Evolutionary conservation across 2,113 vertebrate genomes (phyloP), one percentile per base, ranked within the genome.

Genomic region (Lophotis ruficrista): DNA sequence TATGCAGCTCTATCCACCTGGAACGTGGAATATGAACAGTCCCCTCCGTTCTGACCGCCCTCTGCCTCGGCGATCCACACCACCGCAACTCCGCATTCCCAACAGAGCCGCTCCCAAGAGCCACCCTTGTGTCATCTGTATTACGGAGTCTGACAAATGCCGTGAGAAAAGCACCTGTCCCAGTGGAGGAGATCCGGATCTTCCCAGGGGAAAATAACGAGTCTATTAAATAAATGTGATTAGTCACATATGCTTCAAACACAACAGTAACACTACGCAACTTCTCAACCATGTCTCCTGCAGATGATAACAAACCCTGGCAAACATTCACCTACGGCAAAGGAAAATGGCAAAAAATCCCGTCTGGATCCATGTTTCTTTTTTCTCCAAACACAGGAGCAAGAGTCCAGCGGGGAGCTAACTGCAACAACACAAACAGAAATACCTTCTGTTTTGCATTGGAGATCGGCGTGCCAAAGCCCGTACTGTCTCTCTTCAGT

Each of bases 321-420:
- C 83, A 92, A 93, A 87, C 27, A 64, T 69, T 77, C 60, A 77
- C 47, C 76, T 47, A 66, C 4, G 2, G 35, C 30, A 88, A 76
- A 89, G 71, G 48, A 75, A 91, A 85, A 78, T 0, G 2, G 54
- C 14, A 43, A 43, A 43, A 43, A 43, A 43, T 43, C 41, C 41
- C 41, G 16, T 78, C 68, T 82, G 77, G 30, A 78, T 41, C 58
- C 18, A 10, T 56, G 69, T 91, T 96, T 93, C 83, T 78, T 76
- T 73, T 84, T 87, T 45, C 43, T 75, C 31, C 68, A 37, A 45
- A 69, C 41, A 65, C 0, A n/a, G 31, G 65, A 93, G 31, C 47
- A 73, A 66, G 61, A 83, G 47, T 13, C 41, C 35, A 65, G 1
- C 3, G 31, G 53, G 73, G 41, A 72, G 30, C 65, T 51, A 77